Percentiles rank a stretch among this genome's conserved stretches.
These are phyloP conservation scores for Macroglossus sobrinus DNA, from an alignment of 2,113 vertebrate genomes.

Conservation along the genomic window DNA sequence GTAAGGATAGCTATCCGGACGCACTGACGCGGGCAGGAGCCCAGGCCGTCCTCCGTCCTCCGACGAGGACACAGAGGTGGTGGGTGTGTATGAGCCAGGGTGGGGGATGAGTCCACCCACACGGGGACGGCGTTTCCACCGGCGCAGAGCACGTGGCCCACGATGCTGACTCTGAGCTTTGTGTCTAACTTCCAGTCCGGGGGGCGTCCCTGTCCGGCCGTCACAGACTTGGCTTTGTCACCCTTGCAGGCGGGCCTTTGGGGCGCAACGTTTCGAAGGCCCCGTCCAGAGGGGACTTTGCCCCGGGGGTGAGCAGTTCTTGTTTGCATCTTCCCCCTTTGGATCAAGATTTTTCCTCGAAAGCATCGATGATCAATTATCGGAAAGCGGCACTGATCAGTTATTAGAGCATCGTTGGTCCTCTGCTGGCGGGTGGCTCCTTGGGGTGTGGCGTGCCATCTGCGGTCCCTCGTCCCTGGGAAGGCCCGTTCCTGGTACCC, in stretches of 20 bases:
- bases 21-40: neutral
- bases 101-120: rapidly evolving
- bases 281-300: neutral
- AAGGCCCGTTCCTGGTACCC: rapidly evolving
- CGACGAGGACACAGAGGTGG: rapidly evolving
- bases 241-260: neutral
- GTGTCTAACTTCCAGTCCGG: neutral
- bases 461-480: neutral
- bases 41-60: neutral
- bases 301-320: too few species aligned
- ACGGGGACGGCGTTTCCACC: neutral
- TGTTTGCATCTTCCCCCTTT: too few species aligned
- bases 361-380: neutral
- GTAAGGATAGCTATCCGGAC: too few species aligned
- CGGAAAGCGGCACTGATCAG: neutral
- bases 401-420: neutral
- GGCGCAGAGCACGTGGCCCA: rapidly evolving
- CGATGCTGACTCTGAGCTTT: neutral
- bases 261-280: too few species aligned
- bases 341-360: neutral
- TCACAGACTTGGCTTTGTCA: too few species aligned
- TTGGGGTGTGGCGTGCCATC: neutral
- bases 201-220: rapidly evolving
- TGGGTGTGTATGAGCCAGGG: neutral
- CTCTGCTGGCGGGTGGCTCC: neutral